phyloP scores from a whole-genome alignment of 2,113 vertebrate species.

The Rallus limicola region DNA sequence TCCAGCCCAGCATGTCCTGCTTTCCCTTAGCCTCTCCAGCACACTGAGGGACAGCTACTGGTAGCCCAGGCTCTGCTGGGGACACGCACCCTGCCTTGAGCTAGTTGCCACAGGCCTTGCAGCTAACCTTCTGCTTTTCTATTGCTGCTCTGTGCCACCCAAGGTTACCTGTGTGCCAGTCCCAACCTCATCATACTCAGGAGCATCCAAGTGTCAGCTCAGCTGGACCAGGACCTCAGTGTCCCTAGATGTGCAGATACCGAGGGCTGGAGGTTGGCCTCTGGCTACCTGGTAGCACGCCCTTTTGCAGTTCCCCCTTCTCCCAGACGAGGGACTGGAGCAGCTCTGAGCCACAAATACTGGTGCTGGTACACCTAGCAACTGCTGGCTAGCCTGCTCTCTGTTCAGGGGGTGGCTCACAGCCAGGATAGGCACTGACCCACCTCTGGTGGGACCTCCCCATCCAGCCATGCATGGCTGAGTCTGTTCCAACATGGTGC shows the following conservation, averaged over 20 bases:
- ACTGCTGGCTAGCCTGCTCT: not conserved
- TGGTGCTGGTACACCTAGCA: not conserved
- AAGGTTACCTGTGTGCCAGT: not conserved
- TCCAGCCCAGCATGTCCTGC: not conserved
- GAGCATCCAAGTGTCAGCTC: not conserved
- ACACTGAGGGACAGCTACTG: not conserved
- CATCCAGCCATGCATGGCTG: not conserved
- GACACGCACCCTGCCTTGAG: not conserved
- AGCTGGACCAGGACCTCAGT: not conserved
- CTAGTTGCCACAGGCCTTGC: not conserved
- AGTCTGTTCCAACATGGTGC: rapidly evolving
- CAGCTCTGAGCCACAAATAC: not conserved
- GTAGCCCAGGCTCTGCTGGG: not conserved
- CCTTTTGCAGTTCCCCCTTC: not conserved
- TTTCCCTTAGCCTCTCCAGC: not conserved
- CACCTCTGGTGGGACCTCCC: not conserved
- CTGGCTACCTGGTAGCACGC: not conserved
- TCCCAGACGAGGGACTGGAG: not conserved
- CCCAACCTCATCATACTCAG: not conserved
- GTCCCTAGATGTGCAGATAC: not conserved
- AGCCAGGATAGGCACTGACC: not conserved
- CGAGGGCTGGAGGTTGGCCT: not conserved
- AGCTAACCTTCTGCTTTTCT: not conserved
- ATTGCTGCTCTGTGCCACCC: not conserved
- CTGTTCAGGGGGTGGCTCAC: not conserved